Evolutionary conservation across 2,113 vertebrate species (phyloP).

Genomic region (Ochotona princeps): DNA sequence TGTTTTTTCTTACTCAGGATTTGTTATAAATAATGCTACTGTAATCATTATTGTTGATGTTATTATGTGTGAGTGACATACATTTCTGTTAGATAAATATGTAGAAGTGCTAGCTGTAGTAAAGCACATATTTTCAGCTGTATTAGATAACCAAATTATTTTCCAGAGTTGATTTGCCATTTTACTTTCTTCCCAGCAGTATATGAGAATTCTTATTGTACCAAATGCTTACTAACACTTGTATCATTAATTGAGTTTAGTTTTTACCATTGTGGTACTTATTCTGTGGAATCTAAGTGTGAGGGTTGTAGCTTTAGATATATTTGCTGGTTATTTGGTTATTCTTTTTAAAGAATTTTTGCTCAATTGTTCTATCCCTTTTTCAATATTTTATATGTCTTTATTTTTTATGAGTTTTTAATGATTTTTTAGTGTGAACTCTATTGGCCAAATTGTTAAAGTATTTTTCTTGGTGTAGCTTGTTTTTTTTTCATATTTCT

Average conservation of each 20-base stretch:
- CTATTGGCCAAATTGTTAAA: background rate
- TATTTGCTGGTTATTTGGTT: background rate
- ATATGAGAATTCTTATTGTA: background rate
- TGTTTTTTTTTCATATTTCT: background rate
- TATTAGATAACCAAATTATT: background rate
- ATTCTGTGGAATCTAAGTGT: background rate
- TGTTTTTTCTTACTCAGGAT: background rate
- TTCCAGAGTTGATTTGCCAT: background rate
- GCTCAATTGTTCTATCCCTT: background rate
- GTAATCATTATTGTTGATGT: slow-evolving; percentile 2
- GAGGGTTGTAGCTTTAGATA: background rate
- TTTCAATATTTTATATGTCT: slow-evolving; percentile 11
- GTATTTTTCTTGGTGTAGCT: background rate
- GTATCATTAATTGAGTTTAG: slow-evolving; percentile 6
- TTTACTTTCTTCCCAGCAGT: background rate
- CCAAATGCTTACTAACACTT: background rate
- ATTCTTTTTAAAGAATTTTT: background rate
- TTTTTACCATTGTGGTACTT: background rate
- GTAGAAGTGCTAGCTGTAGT: background rate
- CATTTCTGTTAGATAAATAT: slow-evolving; percentile 28
- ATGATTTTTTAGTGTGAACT: background rate
- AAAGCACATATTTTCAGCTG: background rate
- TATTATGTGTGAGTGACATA: background rate
- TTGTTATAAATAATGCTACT: background rate
- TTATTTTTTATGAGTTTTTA: background rate